These are phyloP conservation scores for Volucella inanis DNA, from an alignment of 2,888 invertebrate species.

Conservation along the genomic window DNA sequence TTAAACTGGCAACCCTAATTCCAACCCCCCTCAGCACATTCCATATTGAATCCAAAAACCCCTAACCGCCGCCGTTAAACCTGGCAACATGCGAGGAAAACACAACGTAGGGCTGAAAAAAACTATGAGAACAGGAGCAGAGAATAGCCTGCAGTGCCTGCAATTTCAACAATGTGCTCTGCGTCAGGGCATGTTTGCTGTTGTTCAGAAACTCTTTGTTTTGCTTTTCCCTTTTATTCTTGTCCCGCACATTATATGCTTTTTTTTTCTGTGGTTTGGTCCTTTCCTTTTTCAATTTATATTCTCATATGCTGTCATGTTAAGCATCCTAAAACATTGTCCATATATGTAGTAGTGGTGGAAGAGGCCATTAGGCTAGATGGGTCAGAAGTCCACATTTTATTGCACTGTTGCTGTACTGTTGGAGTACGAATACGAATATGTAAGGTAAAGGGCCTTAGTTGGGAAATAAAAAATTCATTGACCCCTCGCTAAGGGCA, in stretches of 20 bases:
- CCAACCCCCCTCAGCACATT: not conserved
- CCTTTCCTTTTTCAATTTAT: slow-evolving; percentile 49
- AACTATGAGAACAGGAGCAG: not conserved
- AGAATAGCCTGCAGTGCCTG: slow-evolving; percentile 12
- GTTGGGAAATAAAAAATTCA: slow-evolving; percentile 67
- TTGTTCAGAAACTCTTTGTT: slow-evolving; percentile 22
- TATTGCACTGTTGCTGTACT: slow-evolving; percentile 57
- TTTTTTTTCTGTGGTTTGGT: not conserved
- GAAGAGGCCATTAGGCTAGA: slow-evolving; percentile 27
- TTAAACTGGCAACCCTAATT: too few species aligned
- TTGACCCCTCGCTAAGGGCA: slow-evolving; percentile 65
- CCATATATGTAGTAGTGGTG: slow-evolving; percentile 28
- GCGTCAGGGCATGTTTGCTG: slow-evolving; percentile 39
- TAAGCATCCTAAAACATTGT: slow-evolving; percentile 46
- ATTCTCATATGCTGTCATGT: slow-evolving; percentile 72
- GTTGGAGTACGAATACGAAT: too few species aligned
- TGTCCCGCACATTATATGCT: not conserved
- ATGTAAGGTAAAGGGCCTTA: too few species aligned
- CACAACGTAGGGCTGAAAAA: slow-evolving; percentile 1
- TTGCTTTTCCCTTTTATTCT: not conserved
- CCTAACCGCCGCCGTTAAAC: slow-evolving; percentile 16
- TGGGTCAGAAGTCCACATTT: slow-evolving; percentile 42
- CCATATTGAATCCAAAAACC: slow-evolving; percentile 29
- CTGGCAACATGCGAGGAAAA: slow-evolving; percentile 4
- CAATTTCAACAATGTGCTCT: slow-evolving; percentile 26